Conservation (phyloP, 1,140 invertebrate species). For the Cherax quadricarinatus region DNA sequence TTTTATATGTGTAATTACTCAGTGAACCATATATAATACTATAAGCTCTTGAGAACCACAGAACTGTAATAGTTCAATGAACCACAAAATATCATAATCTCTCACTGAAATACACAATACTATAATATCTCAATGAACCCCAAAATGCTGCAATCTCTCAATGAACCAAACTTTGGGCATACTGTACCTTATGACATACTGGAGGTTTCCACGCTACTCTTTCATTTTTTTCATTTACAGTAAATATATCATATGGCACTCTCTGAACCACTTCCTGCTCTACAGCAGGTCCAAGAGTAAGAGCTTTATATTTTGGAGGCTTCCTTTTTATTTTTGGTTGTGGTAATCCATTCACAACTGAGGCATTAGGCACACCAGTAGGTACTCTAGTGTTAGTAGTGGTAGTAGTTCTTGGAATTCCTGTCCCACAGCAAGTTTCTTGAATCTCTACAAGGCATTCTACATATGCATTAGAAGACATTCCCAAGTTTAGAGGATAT, state of each 20-base stretch:
- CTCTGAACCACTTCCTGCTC: slow-evolving; percentile 36
- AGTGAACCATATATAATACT: too few species aligned
- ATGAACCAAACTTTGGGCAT: neutral
- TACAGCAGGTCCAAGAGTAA: slow-evolving; percentile 53
- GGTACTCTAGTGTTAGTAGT: neutral
- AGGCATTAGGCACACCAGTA: neutral
- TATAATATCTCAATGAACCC: too few species aligned
- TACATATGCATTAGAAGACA: slow-evolving; percentile 18
- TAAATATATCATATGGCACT: slow-evolving; percentile 59
- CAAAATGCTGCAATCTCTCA: too few species aligned
- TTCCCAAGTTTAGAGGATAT: neutral
- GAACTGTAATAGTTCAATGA: too few species aligned
- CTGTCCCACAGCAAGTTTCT: slow-evolving; percentile 22
- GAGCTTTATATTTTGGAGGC: slow-evolving; percentile 37
- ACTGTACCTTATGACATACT: slow-evolving; percentile 60
- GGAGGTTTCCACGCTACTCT: slow-evolving; percentile 67
- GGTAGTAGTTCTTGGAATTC: neutral
- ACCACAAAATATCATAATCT: too few species aligned
- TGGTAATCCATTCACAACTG: slow-evolving; percentile 5
- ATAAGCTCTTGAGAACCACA: too few species aligned
- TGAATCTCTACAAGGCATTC: slow-evolving; percentile 60
- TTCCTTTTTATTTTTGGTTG: slow-evolving; percentile 44
- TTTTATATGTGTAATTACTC: too few species aligned
- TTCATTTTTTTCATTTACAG: slow-evolving; percentile 54
- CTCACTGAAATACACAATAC: too few species aligned